These are phyloP conservation scores for Dioctria rufipes DNA, from an alignment of 2,888 invertebrate genomes.

Conservation along the genomic window DNA sequence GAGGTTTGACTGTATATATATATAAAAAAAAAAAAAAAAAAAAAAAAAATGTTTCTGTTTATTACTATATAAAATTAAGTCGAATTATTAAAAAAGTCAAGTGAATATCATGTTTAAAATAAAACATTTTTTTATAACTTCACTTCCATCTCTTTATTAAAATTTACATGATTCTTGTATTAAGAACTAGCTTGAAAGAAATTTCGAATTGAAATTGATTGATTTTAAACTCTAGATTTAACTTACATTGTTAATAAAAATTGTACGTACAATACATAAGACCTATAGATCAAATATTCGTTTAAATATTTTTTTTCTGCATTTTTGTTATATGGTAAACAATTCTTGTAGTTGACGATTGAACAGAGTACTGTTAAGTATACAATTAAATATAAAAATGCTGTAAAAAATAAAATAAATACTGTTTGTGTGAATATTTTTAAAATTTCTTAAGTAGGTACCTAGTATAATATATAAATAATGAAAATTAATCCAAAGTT, in stretches of 20 bases:
- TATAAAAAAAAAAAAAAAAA: too few relatives aligned
- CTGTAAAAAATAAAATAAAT: slow-evolving; percentile 29
- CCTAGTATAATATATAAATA: slow-evolving; percentile 3
- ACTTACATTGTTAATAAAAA: slow-evolving; percentile 36
- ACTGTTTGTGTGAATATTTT: not conserved
- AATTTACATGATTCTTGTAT: slow-evolving; percentile 27
- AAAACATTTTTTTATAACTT: too few relatives aligned
- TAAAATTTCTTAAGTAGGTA: slow-evolving; percentile 10
- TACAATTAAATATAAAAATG: slow-evolving; percentile 30
- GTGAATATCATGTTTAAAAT: too few relatives aligned
- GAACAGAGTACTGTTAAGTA: slow-evolving; percentile 1
- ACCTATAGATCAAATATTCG: slow-evolving; percentile 20
- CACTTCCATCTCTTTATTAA: slow-evolving; percentile 13
- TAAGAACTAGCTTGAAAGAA: slow-evolving; percentile 37
- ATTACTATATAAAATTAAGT: too few relatives aligned
- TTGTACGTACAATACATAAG: slow-evolving; percentile 43
- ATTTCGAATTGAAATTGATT: slow-evolving; percentile 44
- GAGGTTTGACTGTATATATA: too few relatives aligned
- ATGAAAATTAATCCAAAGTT: slow-evolving; percentile 23
- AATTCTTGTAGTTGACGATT: not conserved
- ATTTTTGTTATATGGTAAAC: not conserved
- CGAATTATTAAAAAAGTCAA: too few relatives aligned
- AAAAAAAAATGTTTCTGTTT: too few relatives aligned
- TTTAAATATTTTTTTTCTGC: not conserved
- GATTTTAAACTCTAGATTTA: slow-evolving; percentile 42